Percentiles rank a stretch among this genome's conserved stretches.
phyloP scores from a whole-genome alignment of 2,113 vertebrate genomes.

The Saccopteryx leptura region DNA sequence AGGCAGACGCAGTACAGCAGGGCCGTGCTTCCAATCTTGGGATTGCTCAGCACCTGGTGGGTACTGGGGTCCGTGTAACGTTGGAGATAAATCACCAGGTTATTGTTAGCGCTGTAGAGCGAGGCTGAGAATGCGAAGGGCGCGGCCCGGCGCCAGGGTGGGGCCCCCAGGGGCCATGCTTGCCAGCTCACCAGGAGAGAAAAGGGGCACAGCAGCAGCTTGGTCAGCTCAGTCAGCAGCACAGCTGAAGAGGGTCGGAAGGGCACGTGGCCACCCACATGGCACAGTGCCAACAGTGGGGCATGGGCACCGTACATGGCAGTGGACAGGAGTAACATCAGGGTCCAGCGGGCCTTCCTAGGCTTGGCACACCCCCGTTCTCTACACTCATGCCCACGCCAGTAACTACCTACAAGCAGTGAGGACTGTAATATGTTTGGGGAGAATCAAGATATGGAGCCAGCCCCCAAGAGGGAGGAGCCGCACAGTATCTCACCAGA shows the following conservation, averaged over 20 bases:
- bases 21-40: slow-evolving; percentile 95
- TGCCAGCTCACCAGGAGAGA: slow-evolving; percentile 85
- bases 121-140: slow-evolving; percentile 94
- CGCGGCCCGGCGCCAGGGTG: slow-evolving; percentile 80
- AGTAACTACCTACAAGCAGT: slow-evolving; percentile 23
- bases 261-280: slow-evolving; percentile 91
- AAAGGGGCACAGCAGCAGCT: slow-evolving; percentile 90
- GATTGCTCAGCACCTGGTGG: slow-evolving; percentile 96
- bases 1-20: slow-evolving; percentile 94
- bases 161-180: slow-evolving; percentile 68
- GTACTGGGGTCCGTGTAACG: slow-evolving; percentile 97
- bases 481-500: slow-evolving; percentile 22
- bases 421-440: not conserved
- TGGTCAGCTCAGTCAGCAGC: slow-evolving; percentile 93
- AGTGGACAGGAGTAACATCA: slow-evolving; percentile 92
- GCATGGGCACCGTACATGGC: slow-evolving; percentile 95
- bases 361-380: slow-evolving; percentile 71
- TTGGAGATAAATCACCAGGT: slow-evolving; percentile 96
- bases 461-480: not conserved
- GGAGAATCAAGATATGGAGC: slow-evolving; percentile 55
- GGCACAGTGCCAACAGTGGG: slow-evolving; percentile 93
- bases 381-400: slow-evolving; percentile 77
- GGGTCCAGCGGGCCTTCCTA: slow-evolving; percentile 87
- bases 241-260: slow-evolving; percentile 94
- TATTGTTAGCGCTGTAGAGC: slow-evolving; percentile 97